Conservation (phyloP, 2,888 invertebrate genomes). For the Sesamia inferens region DNA sequence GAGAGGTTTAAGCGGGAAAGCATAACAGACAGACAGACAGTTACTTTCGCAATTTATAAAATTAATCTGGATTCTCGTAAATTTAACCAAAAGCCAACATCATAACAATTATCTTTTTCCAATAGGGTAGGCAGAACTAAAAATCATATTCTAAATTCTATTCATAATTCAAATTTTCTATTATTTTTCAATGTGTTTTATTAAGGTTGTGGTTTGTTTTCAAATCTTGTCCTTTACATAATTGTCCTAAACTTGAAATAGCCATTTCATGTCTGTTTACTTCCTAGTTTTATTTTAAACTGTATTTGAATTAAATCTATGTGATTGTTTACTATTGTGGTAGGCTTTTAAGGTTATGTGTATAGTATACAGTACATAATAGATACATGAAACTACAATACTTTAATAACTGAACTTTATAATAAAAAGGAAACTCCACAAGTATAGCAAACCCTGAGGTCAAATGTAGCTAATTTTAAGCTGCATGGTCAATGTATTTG, state of each 20-base stretch:
- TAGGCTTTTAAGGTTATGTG: constrained; percentile 26
- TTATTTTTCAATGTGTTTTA: not conserved
- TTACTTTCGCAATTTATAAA: too few relatives aligned
- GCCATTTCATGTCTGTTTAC: too few relatives aligned
- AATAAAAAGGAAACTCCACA: not conserved
- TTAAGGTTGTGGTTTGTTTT: too few relatives aligned
- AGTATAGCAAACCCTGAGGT: constrained; percentile 19
- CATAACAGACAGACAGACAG: too few relatives aligned
- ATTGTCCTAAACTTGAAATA: not conserved
- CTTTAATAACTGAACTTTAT: not conserved
- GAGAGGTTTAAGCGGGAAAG: too few relatives aligned
- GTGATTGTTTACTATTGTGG: not conserved
- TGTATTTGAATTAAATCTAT: not conserved
- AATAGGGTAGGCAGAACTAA: not conserved
- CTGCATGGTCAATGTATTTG: constrained; percentile 40
- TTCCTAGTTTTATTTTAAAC: not conserved
- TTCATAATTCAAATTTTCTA: not conserved
- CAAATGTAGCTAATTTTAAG: constrained; percentile 33
- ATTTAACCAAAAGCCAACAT: not conserved
- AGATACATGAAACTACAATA: not conserved
- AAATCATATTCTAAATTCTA: not conserved
- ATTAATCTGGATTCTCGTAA: too few relatives aligned
- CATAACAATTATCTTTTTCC: too few relatives aligned
- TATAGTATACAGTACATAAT: constrained; percentile 17
- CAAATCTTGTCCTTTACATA: too few relatives aligned